These are phyloP conservation scores for Lordiphosa fenestrarum DNA, from an alignment of 2,888 invertebrate species.

Conservation along the genomic window DNA sequence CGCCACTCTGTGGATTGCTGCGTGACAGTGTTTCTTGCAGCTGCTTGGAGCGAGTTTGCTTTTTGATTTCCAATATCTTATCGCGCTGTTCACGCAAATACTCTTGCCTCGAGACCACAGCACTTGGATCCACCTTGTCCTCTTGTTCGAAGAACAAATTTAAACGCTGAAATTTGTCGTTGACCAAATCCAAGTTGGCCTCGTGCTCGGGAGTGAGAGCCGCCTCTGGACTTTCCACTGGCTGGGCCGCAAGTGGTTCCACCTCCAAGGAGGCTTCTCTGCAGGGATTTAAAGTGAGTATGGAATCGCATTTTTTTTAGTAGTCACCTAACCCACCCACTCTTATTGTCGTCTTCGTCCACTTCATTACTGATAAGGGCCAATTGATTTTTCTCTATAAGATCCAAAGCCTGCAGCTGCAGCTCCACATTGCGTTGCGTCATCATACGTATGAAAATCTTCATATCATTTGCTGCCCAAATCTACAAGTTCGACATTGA, in stretches of 20 bases:
- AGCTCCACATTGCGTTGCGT: slow-evolving; percentile 94
- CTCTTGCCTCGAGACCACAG: slow-evolving; percentile 89
- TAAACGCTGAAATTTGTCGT: slow-evolving; percentile 77
- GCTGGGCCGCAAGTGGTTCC: slow-evolving; percentile 74
- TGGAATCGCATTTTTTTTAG: background rate
- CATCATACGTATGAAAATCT: slow-evolving; percentile 95
- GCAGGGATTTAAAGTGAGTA: background rate
- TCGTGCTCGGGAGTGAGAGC: slow-evolving; percentile 74
- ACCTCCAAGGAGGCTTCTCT: slow-evolving; percentile 64
- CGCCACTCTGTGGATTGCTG: slow-evolving; percentile 37
- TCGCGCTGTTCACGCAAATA: slow-evolving; percentile 94
- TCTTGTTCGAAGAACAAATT: slow-evolving; percentile 79
- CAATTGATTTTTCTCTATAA: slow-evolving; percentile 90
- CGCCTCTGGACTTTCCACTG: slow-evolving; percentile 72
- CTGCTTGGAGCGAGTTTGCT: slow-evolving; percentile 91
- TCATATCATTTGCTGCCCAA: slow-evolving; percentile 95
- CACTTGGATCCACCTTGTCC: slow-evolving; percentile 82
- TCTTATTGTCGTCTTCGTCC: slow-evolving; percentile 48
- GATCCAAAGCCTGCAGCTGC: slow-evolving; percentile 92
- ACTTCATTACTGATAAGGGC: slow-evolving; percentile 63
- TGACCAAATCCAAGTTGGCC: slow-evolving; percentile 55
- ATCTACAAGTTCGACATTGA: slow-evolving; percentile 80
- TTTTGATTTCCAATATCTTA: slow-evolving; percentile 93
- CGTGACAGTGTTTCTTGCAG: slow-evolving; percentile 84
- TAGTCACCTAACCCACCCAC: slow-evolving; percentile 30